Evolutionary conservation across 2,888 invertebrate genomes (phyloP), one percentile per base, ranked within the genome.

Genomic region (Branchipolynoe longqiensis): DNA sequence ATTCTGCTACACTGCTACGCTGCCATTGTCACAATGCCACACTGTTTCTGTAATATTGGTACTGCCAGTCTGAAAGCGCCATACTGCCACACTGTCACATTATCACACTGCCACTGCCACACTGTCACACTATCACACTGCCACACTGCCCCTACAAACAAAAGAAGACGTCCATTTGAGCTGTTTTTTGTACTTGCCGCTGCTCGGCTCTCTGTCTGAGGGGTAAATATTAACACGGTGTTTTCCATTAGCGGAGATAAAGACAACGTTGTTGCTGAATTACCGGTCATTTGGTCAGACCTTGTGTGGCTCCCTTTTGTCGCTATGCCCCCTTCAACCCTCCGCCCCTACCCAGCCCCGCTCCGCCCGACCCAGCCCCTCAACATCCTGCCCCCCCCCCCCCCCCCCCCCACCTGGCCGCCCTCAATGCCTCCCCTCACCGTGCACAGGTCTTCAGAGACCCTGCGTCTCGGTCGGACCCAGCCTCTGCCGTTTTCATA

Each of bases 301-400:
- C 48, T 78, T 54, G 48, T 78, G 28, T 78, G 78, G 41, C n/a
- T n/a, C n/a, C 28, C 78, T 78, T 78, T 78, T 78, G 78, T 48
- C 48, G 31, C 48, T 3, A 12, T 41, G 4, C 25, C 78, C 25
- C 78, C 54, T 25, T 28, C 78, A 78, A 48, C 18, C 78, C 36
- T 3, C 3, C 73, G 4, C 38, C 18, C 73, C 73, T 1, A 56
- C 56, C 12, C 2, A 12, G n/a, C 28, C 62, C 25, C 3, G n/a
- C 56, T 25, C 56, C 12, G 2, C n/a, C n/a, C n/a, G n/a, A n/a
- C n/a, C n/a, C n/a, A n/a, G n/a, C 8, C 8, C 18, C 58, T 18
- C 48, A n/a, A n/a, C n/a, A n/a, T n/a, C n/a, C n/a, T 56, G 12
- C 56, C 56, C 56, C 56, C 12, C 3, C 58, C n/a, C n/a, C 69